Evolutionary conservation across 2,888 invertebrate species (phyloP).

Genomic region (Anorthoa munda): DNA sequence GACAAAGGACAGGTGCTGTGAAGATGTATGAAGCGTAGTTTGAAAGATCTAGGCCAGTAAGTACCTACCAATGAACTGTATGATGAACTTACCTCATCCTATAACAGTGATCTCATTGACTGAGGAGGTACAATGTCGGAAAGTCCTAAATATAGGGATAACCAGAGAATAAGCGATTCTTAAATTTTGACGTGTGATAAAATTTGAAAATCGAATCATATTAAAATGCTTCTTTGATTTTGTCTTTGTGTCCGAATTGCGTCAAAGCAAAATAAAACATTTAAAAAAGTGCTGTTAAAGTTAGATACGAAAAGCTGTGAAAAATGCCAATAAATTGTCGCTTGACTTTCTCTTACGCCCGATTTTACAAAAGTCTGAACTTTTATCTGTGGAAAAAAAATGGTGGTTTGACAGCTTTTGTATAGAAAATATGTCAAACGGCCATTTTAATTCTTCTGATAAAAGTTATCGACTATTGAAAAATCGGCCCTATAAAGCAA

Average conservation of each 20-base stretch:
- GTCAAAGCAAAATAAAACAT: constrained; percentile 32
- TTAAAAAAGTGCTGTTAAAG: constrained; percentile 45
- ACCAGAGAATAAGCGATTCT: constrained; percentile 27
- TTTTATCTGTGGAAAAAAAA: no score
- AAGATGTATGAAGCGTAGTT: constrained; percentile 15
- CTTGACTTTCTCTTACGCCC: constrained; percentile 40
- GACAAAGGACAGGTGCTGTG: constrained; percentile 43
- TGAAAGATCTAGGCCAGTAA: constrained; percentile 8
- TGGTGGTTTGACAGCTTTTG: no score
- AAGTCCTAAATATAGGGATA: not conserved
- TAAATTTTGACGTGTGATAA: constrained; percentile 5
- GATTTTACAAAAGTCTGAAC: no score
- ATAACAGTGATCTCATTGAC: not conserved
- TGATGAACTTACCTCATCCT: constrained; percentile 43
- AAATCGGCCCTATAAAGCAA: no score
- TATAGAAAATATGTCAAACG: no score
- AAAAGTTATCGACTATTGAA: no score
- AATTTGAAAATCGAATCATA: not conserved
- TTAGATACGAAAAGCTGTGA: constrained; percentile 64
- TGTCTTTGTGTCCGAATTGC: constrained; percentile 7
- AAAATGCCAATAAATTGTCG: constrained; percentile 47
- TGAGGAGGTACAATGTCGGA: not conserved
- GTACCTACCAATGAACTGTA: constrained; percentile 2
- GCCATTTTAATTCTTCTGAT: no score
- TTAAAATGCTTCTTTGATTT: constrained; percentile 9